These are phyloP conservation scores for Girardia tigrina DNA, from an alignment of 2,888 invertebrate species.

Conservation along the genomic window DNA sequence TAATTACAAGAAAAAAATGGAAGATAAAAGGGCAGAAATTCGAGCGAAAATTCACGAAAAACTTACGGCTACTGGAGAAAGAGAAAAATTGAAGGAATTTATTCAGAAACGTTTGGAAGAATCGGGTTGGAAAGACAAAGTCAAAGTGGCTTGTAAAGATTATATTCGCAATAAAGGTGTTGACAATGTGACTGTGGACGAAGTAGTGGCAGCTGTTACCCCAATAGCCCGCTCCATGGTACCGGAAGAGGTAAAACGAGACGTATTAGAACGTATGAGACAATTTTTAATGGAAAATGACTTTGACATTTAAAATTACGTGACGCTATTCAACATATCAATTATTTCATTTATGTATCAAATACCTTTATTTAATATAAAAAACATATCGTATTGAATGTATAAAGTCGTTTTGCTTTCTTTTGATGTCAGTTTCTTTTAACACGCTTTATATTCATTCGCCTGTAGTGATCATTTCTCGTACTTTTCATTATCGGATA, in stretches of 20 bases:
- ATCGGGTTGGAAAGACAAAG: constrained; percentile 30
- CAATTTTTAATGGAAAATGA: constrained; percentile 29
- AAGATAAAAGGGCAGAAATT: constrained; percentile 31
- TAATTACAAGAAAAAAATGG: constrained; percentile 25
- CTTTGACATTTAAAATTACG: constrained; percentile 24
- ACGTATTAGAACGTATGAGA: constrained; percentile 26
- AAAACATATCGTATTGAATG: neutral
- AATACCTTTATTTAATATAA: constrained; percentile 4
- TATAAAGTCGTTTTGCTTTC: too few relatives aligned
- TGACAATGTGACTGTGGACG: constrained; percentile 28
- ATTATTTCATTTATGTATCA: neutral
- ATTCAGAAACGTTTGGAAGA: constrained; percentile 28
- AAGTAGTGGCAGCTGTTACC: constrained; percentile 27
- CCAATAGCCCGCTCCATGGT: constrained; percentile 21
- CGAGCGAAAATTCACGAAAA: constrained; percentile 28
- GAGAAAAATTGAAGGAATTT: constrained; percentile 30
- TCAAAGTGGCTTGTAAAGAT: constrained; percentile 30
- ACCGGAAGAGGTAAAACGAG: constrained; percentile 29
- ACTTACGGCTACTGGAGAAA: constrained; percentile 29
- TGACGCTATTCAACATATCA: neutral
- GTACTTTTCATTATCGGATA: too few relatives aligned
- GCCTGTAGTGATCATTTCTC: too few relatives aligned
- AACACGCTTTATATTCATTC: too few relatives aligned
- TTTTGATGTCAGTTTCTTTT: too few relatives aligned
- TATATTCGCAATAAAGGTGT: constrained; percentile 30